Evolutionary conservation across 2,888 invertebrate species (phyloP).

Genomic region (Epirrhoe alternata): DNA sequence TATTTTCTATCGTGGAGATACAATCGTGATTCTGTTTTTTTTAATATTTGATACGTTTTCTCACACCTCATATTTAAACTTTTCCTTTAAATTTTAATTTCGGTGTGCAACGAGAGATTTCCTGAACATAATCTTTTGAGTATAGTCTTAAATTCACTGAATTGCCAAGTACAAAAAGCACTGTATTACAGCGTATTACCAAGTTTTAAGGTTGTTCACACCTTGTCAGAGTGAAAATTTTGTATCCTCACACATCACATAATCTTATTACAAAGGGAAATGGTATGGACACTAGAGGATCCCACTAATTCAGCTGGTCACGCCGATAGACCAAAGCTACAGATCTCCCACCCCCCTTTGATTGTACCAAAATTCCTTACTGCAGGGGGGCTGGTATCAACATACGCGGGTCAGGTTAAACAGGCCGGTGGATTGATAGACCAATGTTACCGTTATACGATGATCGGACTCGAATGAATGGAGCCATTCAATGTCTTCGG

Average conservation of each 20-base stretch:
- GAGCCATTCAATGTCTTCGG: slow-evolving; percentile 74
- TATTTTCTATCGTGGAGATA: neutral
- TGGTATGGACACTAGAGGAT: slow-evolving; percentile 10
- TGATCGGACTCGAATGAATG: slow-evolving; percentile 76
- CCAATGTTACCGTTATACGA: slow-evolving; percentile 73
- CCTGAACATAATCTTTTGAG: no score
- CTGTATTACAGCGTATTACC: neutral
- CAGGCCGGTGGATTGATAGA: slow-evolving; percentile 66
- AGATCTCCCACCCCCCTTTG: slow-evolving; percentile 21
- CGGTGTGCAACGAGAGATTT: no score
- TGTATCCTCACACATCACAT: neutral
- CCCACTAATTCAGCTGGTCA: slow-evolving; percentile 12
- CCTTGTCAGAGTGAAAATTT: neutral
- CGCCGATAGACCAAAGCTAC: slow-evolving; percentile 11
- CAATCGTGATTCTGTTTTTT: no score
- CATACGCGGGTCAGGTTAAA: slow-evolving; percentile 39
- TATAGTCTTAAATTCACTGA: neutral
- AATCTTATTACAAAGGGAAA: slow-evolving; percentile 16
- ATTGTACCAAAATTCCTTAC: neutral
- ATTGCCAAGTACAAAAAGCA: no score
- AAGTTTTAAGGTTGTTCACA: neutral
- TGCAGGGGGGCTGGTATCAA: neutral
- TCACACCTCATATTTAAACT: no score
- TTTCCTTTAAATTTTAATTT: no score
- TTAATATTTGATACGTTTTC: no score